A percentile compares a stretch with the other conserved stretches of the same genome.
phyloP scores from a whole-genome alignment of 1,140 invertebrate species.

The Drosophila kikkawai region DNA sequence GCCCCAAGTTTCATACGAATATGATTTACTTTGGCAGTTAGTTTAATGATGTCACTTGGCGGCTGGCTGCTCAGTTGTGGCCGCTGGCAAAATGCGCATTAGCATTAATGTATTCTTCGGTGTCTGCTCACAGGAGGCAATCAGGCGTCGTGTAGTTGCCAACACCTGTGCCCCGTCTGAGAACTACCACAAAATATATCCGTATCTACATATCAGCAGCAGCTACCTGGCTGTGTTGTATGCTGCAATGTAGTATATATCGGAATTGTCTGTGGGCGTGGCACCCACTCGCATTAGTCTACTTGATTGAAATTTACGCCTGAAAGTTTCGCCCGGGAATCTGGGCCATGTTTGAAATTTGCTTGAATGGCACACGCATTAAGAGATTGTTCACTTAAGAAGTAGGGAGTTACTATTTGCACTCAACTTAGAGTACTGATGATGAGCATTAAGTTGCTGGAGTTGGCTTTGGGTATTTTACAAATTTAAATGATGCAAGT shows the following conservation, averaged over 20 bases:
- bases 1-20: conserved; percentile 37
- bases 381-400: conserved; percentile 24
- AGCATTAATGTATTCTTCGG: conserved; percentile 71
- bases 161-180: conserved; percentile 58
- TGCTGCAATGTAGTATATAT: conserved; percentile 11
- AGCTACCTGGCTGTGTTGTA: conserved; percentile 9
- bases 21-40: conserved; percentile 67
- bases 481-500: neutral
- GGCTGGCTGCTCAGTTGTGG: conserved; percentile 32
- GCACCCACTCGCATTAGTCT: conserved; percentile 44
- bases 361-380: conserved; percentile 5
- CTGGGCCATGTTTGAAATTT: conserved; percentile 33
- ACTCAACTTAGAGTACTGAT: neutral
- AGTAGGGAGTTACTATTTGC: conserved; percentile 6
- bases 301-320: conserved; percentile 76
- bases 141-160: conserved; percentile 56
- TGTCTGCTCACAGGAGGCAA: conserved; percentile 59
- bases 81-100: conserved; percentile 58
- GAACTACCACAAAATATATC: conserved; percentile 33
- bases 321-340: conserved; percentile 45
- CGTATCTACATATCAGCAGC: conserved; percentile 23
- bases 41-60: conserved; percentile 70
- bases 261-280: conserved; percentile 57
- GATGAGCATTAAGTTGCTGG: neutral
- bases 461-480: neutral